Base-by-base conservation (phyloP, 1,140 invertebrate genomes). In the Drosophila kepulauana region DNA sequence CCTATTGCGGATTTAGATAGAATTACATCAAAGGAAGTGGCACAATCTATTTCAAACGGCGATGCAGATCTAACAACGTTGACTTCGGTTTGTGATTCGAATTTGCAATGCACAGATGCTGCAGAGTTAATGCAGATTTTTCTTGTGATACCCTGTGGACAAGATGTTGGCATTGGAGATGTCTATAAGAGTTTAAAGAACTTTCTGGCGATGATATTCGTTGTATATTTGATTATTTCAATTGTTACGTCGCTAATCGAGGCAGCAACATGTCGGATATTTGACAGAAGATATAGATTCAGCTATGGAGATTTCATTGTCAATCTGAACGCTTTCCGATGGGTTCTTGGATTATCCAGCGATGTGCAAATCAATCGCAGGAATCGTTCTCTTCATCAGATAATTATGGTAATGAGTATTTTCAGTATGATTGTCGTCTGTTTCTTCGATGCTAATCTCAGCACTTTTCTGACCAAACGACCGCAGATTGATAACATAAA, bases 371-470 rank as follows among this genome's bases (percentile, higher is more conserved):
- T 57, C 3, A 20, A 41, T 10, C 33, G 49, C 1, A 64, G 46
- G 0, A 49, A 64, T 0, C 41, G 8, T 6, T 57, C 69, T 0
- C 54, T 72, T 0, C 57, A 64, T 0, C 82, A 75, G 28, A 51
- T 85, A 4, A 52, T 81, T 0, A 52, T 85, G 43, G 11, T 76
- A 3, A 81, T 85, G 35, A 75, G 63, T 35, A 0, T 85, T 1
- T 85, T 81, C 41, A 75, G 82, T 1, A 0, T 85, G 13, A 54
- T 85, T 10, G 57, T 68, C 5, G 68, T 52, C 30, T 58, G 51
- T 8, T 78, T 69, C 25, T 78, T 80, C 56, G 56, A 56, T 35
- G 69, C 74, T 41, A 85, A 85, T 25, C 11, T 85, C 11, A 85
- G 75, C 10, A 38, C 81, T 0, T 15, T 85, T 0, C 48, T 85